Conservation (phyloP, 2,797 vertebrate genomes). For the Melanotaenia parkinsoni region DNA sequence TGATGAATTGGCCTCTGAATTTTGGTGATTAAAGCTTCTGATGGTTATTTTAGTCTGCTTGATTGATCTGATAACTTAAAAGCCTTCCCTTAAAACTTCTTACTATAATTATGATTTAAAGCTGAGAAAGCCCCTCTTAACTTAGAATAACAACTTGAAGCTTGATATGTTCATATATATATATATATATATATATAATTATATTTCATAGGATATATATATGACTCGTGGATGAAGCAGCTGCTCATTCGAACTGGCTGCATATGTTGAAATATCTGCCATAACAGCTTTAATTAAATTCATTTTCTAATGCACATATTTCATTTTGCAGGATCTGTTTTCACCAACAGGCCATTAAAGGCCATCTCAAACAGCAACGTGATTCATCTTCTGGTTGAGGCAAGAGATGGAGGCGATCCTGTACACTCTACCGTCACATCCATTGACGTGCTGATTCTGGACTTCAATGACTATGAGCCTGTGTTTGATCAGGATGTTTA, state of each 20-base stretch:
- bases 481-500: conserved; percentile 84
- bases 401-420: conserved; percentile 87
- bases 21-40: not conserved
- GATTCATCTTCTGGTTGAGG: conserved; percentile 88
- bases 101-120: not conserved
- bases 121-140: not conserved
- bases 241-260: not conserved
- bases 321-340: conserved; percentile 87
- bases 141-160: not conserved
- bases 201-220: too few relatives aligned
- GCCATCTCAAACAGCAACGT: conserved; percentile 73
- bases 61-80: not conserved
- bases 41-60: not conserved
- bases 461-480: conserved; percentile 87
- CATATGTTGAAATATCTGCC: not conserved
- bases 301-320: not conserved
- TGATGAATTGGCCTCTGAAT: not conserved
- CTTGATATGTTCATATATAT: not conserved
- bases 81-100: not conserved
- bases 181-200: too few relatives aligned
- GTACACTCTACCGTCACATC: conserved; percentile 80
- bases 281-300: not conserved
- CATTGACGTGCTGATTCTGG: conserved; percentile 83
- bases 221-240: not conserved
- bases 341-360: conserved; percentile 78